Conservation (phyloP, 2,888 invertebrate species). For the Aplocera efformata region DNA sequence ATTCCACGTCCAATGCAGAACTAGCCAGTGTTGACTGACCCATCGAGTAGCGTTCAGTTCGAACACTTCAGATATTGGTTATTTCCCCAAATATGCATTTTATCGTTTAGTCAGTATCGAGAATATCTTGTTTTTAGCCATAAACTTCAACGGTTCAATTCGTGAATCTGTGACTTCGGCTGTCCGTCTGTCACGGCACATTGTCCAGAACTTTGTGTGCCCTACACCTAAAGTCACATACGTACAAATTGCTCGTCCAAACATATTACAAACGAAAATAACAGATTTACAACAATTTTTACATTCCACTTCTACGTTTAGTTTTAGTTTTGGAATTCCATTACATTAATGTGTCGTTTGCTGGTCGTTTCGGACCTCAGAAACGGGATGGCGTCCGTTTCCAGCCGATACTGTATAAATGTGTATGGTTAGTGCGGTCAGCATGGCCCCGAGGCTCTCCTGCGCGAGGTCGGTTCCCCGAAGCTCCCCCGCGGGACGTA, state of each 20-base stretch:
- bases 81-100: constrained; percentile 10
- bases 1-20: too few relatives aligned
- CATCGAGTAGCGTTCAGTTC: too few relatives aligned
- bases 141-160: background rate
- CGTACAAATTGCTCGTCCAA: too few relatives aligned
- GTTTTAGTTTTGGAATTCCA: background rate
- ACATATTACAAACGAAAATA: too few relatives aligned
- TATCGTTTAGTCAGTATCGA: constrained; percentile 4
- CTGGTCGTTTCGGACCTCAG: constrained; percentile 9
- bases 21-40: too few relatives aligned
- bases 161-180: too few relatives aligned
- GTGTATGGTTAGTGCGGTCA: constrained; percentile 22
- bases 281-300: too few relatives aligned
- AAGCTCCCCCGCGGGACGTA: constrained; percentile 33
- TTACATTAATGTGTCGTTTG: constrained; percentile 5
- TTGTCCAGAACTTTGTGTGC: too few relatives aligned
- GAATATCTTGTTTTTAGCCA: background rate
- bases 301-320: background rate
- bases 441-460: constrained; percentile 8
- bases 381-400: constrained; percentile 7
- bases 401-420: constrained; percentile 11
- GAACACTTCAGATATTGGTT: constrained; percentile 18
- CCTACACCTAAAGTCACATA: too few relatives aligned
- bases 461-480: constrained; percentile 30
- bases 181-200: too few relatives aligned